Evolutionary conservation across 2,113 vertebrate species (phyloP).

Genomic region (Phrynosoma blainvillii): DNA sequence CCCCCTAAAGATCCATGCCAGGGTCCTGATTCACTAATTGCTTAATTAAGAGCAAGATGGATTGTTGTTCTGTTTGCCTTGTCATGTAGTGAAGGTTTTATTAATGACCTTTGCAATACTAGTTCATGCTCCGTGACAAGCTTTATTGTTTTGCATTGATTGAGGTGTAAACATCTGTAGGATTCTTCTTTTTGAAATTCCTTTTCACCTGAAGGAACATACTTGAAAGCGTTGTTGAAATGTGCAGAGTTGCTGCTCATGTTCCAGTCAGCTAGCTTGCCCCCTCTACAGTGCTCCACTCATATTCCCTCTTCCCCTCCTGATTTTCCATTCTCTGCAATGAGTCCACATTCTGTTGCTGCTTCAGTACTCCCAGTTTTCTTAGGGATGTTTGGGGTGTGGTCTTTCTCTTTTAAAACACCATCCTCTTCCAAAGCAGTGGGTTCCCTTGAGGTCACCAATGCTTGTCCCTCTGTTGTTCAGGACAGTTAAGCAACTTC

Average conservation of each 20-base stretch:
- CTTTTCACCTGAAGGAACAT: slow-evolving; percentile 60
- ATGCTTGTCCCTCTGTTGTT: neutral
- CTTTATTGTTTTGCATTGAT: slow-evolving; percentile 71
- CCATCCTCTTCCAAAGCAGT: neutral
- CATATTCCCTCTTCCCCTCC: neutral
- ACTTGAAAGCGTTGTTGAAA: slow-evolving; percentile 65
- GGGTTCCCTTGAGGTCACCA: neutral
- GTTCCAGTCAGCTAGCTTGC: neutral
- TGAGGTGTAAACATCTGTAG: slow-evolving; percentile 68
- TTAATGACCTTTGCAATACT: slow-evolving; percentile 57
- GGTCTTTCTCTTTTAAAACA: neutral
- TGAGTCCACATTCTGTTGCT: neutral
- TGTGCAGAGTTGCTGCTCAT: neutral
- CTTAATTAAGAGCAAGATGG: slow-evolving; percentile 39
- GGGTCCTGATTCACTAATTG: neutral
- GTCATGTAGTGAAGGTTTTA: slow-evolving; percentile 56
- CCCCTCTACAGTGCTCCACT: neutral
- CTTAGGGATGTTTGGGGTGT: neutral
- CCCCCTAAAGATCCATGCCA: slow-evolving; percentile 28
- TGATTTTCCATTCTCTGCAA: neutral
- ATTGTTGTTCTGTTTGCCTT: slow-evolving; percentile 55
- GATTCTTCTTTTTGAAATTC: slow-evolving; percentile 64
- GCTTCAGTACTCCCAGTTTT: neutral
- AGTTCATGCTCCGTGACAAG: slow-evolving; percentile 48
- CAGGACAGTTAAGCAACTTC: neutral